Percentiles rank a stretch among this genome's conserved stretches.
phyloP scores from a whole-genome alignment of 2,888 invertebrate genomes.

The Dendrolimus houi region DNA sequence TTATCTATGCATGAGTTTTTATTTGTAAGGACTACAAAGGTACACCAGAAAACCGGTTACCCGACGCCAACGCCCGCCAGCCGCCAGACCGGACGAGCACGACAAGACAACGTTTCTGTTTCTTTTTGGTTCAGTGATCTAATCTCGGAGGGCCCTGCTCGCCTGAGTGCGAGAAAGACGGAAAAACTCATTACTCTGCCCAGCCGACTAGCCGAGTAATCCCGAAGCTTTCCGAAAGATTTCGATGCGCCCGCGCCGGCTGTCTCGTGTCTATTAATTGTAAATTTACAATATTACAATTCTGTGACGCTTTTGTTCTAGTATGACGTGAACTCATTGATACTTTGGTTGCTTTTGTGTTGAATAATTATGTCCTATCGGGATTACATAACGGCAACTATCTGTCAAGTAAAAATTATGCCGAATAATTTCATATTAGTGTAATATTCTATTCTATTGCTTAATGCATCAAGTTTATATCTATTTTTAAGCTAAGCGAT shows the following conservation, averaged over 20 bases:
- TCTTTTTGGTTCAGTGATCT: constrained; percentile 70
- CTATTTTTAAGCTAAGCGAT: not conserved
- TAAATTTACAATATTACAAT: constrained; percentile 21
- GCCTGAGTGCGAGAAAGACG: constrained; percentile 37
- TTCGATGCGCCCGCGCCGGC: constrained; percentile 50
- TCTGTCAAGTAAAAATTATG: not conserved
- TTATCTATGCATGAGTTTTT: constrained; percentile 63
- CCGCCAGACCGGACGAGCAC: constrained; percentile 46
- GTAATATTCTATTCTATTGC: too few species aligned
- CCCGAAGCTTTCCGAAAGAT: constrained; percentile 38
- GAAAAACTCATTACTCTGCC: constrained; percentile 29
- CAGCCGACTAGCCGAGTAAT: constrained; percentile 19
- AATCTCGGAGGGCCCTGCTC: constrained; percentile 41
- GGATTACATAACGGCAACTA: not conserved
- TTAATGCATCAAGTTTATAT: not conserved
- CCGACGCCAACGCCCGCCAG: constrained; percentile 36
- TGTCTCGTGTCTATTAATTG: constrained; percentile 26
- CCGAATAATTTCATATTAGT: too few species aligned
- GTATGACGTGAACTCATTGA: constrained; percentile 62
- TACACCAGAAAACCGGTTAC: constrained; percentile 58
- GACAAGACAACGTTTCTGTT: constrained; percentile 46
- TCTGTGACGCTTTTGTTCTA: constrained; percentile 39
- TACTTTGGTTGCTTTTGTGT: constrained; percentile 34
- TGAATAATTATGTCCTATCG: constrained; percentile 5
- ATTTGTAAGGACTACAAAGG: constrained; percentile 57